Evolutionary conservation across 2,113 vertebrate species (phyloP).

Genomic region (Platysternon megacephalum): DNA sequence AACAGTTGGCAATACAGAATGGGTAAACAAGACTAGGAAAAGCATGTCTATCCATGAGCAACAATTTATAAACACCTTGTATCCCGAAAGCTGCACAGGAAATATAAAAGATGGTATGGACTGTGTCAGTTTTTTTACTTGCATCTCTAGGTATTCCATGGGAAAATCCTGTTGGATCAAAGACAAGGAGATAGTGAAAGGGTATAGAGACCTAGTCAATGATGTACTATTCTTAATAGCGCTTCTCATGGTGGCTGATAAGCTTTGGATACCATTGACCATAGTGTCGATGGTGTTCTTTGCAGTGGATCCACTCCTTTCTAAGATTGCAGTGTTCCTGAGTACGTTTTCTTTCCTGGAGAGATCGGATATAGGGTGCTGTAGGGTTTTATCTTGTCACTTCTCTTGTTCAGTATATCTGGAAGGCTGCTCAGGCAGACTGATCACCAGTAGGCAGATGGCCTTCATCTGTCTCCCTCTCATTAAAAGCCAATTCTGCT

Average conservation of each 20-base stretch:
- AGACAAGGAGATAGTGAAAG: neutral
- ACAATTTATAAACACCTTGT: neutral
- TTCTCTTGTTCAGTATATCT: neutral
- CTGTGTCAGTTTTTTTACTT: neutral
- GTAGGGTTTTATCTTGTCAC: neutral
- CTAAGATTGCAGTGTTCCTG: neutral
- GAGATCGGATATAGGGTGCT: neutral
- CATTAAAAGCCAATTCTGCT: neutral
- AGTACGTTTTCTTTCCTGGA: neutral
- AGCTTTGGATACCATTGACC: neutral
- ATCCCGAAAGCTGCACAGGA: neutral
- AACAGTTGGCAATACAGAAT: neutral
- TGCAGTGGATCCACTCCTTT: neutral
- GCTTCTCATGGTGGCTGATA: neutral
- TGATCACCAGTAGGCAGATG: neutral
- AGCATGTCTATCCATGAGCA: neutral
- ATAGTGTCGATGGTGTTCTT: rapidly evolving
- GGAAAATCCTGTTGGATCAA: neutral
- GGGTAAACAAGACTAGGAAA: neutral
- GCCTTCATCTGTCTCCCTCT: neutral
- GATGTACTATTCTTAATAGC: neutral
- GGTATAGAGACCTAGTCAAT: neutral
- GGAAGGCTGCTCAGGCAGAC: neutral
- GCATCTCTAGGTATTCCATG: neutral
- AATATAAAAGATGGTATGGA: neutral